A percentile compares a stretch with the other conserved stretches of the same genome.
Evolutionary conservation across 2,113 vertebrate species (phyloP).

Genomic region (Egretta garzetta): DNA sequence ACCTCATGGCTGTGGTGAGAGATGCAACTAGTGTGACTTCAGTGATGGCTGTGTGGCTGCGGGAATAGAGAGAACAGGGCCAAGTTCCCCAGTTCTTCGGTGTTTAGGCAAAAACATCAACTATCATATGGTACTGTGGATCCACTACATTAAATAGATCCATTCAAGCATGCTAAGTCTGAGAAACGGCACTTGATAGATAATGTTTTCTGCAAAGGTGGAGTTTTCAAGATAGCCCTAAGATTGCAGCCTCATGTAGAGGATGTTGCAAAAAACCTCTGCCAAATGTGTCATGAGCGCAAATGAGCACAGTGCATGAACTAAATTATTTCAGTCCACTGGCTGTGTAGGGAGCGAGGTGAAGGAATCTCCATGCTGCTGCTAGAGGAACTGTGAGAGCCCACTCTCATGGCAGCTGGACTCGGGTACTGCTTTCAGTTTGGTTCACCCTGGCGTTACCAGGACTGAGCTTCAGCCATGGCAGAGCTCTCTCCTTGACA

Average conservation of each 20-base stretch:
- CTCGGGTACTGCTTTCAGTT: neutral
- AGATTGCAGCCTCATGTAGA: neutral
- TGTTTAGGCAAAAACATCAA: neutral
- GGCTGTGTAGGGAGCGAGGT: neutral
- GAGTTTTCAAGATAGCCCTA: neutral
- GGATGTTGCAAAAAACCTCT: neutral
- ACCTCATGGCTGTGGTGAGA: neutral
- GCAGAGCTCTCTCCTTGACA: neutral
- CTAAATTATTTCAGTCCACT: neutral
- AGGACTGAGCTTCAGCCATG: neutral
- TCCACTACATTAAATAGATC: neutral
- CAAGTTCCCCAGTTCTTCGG: neutral
- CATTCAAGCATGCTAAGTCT: neutral
- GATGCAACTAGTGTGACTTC: fast-evolving
- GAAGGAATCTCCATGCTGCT: neutral
- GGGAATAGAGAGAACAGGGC: neutral
- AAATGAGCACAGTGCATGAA: neutral
- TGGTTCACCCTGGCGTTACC: neutral
- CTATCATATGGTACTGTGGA: neutral
- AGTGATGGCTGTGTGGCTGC: neutral
- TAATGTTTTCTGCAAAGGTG: neutral
- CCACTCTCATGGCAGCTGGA: neutral
- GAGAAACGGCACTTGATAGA: neutral
- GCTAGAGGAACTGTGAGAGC: neutral
- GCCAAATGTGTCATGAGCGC: neutral